Conservation (phyloP, 2,113 vertebrate species). For the Podarcis cretensis region DNA sequence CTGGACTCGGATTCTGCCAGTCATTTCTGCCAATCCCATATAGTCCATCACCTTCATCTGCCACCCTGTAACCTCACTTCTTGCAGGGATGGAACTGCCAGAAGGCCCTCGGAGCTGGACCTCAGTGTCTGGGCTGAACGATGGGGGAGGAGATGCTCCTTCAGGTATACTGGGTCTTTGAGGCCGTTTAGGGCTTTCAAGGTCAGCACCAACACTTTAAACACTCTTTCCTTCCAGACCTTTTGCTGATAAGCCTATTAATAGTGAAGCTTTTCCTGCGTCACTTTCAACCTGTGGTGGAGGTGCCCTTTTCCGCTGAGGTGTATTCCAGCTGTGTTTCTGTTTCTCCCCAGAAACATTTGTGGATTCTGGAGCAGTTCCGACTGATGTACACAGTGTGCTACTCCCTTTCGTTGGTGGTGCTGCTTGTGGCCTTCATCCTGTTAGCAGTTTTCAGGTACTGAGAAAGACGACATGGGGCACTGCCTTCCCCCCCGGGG, state of each 20-base stretch:
- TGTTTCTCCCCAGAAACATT: slow-evolving; percentile 60
- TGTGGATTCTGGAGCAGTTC: slow-evolving; percentile 73
- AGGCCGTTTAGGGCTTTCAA: too few species aligned
- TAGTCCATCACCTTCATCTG: too few species aligned
- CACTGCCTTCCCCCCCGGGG: accelerated
- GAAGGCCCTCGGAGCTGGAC: too few species aligned
- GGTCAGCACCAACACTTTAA: too few species aligned
- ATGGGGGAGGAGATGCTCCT: too few species aligned
- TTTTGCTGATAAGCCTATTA: background rate
- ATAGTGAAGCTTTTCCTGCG: too few species aligned
- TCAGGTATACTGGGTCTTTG: too few species aligned
- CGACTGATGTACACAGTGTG: slow-evolving; percentile 81
- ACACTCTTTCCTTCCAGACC: background rate
- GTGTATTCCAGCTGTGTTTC: background rate
- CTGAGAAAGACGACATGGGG: background rate
- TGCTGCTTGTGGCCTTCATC: slow-evolving; percentile 75
- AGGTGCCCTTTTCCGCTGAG: background rate
- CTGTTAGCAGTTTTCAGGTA: slow-evolving; percentile 79
- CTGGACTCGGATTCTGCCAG: too few species aligned
- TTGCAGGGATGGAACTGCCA: too few species aligned
- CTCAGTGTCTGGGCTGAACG: accelerated
- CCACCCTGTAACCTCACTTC: too few species aligned
- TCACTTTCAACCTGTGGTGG: too few species aligned
- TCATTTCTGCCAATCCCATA: too few species aligned
- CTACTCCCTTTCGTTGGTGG: slow-evolving; percentile 79